Evolutionary conservation across 2,888 invertebrate species (phyloP), one percentile per base, ranked within the genome.

Genomic region (Actias luna): DNA sequence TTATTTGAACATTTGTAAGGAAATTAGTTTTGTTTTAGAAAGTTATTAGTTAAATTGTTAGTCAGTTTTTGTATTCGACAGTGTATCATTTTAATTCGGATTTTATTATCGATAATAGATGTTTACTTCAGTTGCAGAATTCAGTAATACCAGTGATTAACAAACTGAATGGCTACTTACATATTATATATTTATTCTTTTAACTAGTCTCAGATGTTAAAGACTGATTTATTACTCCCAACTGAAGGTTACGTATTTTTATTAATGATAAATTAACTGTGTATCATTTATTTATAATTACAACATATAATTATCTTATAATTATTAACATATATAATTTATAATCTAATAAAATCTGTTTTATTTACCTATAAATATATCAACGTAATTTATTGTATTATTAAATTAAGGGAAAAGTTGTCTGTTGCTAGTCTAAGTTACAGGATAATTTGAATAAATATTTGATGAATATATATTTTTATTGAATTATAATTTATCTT

Each of bases 201-300:
- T 55, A 18, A 42, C 55, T 55, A 55, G 29, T 55, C 55, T 55
- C 10, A 55, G 55, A 29, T 29, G 18, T 29, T 55, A 29, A 55
- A 55, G 55, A 55, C 55, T 55, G 55, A 55, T 55, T 55, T 18
- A 8, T 55, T 29, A 55, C 27, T 29, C 7, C 7, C 7, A 55
- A 12, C 12, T 25, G 25, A 50, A 22, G 12, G 12, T 50, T 50
- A 25, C 12, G 12, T 50, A 46, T 7, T 50, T 50, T 12, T 25
- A 50, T 12, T 50, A 22, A 50, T 12, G 25, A 25, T 25, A 16
- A 5, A 50, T 25, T 50, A 7, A 10, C 25, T 22, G 10, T 12
- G 8, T 42, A 46, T 12, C 8, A 50, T 50, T 50, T 25, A 22
- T 10, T 50, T 50, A 1, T 50, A 25, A 50, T 50, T 25, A 12